Evolutionary conservation across 2,113 vertebrate genomes (phyloP), one percentile per base, ranked within the genome.

Genomic region (Morone saxatilis): DNA sequence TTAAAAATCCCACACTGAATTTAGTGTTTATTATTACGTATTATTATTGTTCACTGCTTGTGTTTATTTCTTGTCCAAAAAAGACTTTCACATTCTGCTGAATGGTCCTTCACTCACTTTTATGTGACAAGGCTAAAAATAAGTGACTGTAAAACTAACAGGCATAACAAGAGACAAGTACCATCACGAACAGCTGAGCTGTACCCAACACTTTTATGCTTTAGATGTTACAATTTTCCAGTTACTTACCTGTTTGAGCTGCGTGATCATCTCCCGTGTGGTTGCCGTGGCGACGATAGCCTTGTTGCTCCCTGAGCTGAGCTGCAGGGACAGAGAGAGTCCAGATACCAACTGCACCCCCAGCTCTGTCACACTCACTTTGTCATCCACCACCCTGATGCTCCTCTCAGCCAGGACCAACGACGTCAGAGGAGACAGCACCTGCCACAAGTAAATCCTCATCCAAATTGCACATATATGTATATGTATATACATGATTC

Each of bases 341-440:
- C 97, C 98, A 0, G 97, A 96, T 36, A 99, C 96, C 94, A 99
- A 91, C 92, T 99, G 97, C 86, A 99, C 96, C 1, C 97, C 96
- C 4, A 99, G 94, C 94, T 98, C 97, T 0, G 96, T 97, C 88
- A 99, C 95, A 19, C 97, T 96, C 93, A 99, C 98, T 94, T 97
- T 99, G 86, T 99, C 98, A 0, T 98, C 97, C 86, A 97, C 91
- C 75, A 99, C 98, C 0, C 95, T 96, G 93, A 99, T 92, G 22
- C 93, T 97, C 94, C 94, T 97, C 90, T 99, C 97, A 0, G 96
- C 98, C 91, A 99, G 82, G 89, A 98, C 96, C 6, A 95, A 91
- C 0, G 97, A 96, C 0, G 97, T 98, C 76, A 99, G 90, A 0
- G 98, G 98, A 13, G 98, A 99, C 89, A 98, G 86, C 76, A 99